phyloP scores from a whole-genome alignment of 2,113 vertebrate species.

The Ciconia boyciana region DNA sequence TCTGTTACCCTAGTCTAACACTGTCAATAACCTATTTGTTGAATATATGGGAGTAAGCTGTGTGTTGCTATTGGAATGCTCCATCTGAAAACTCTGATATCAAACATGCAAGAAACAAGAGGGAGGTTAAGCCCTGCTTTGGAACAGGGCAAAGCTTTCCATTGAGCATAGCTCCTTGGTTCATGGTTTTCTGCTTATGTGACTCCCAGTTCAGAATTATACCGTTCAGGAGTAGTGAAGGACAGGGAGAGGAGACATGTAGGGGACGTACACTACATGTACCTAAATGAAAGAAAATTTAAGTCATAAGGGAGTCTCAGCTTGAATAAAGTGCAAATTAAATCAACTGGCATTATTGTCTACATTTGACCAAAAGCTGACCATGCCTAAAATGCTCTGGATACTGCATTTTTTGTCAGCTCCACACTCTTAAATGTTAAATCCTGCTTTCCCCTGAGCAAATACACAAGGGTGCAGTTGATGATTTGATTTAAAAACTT shows the following conservation, averaged over 20 bases:
- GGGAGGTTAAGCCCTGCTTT: background rate
- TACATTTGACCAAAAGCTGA: background rate
- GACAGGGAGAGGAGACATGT: background rate
- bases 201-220: background rate
- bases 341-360: background rate
- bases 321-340: background rate
- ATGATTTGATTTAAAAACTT: background rate
- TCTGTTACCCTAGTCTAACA: background rate
- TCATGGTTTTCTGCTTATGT: background rate
- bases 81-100: slow-evolving; percentile 20
- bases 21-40: slow-evolving; percentile 13
- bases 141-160: background rate
- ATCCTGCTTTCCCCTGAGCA: background rate
- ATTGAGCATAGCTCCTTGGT: background rate
- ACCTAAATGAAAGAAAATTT: background rate
- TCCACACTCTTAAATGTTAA: background rate
- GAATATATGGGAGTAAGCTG: slow-evolving; percentile 35
- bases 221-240: background rate
- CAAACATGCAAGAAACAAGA: background rate
- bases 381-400: background rate
- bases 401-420: background rate
- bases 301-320: background rate
- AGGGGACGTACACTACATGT: fast-evolving
- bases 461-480: background rate
- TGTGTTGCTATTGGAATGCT: slow-evolving; percentile 6